Base-by-base conservation (phyloP, 1,140 invertebrate species). In the Drosophila varians region DNA sequence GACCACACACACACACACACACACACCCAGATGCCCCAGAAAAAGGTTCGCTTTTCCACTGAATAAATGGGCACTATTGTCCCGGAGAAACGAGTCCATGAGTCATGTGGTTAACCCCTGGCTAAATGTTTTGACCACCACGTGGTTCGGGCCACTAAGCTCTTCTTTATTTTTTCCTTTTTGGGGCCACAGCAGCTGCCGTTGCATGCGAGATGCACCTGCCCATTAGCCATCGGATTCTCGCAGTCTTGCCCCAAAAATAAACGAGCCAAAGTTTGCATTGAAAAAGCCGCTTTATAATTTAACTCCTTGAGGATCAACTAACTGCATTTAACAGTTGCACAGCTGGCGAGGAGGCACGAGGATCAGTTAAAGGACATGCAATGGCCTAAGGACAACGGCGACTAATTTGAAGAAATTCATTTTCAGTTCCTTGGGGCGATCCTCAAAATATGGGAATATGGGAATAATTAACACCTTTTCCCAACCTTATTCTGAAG, bases 1-100 rank as follows among this genome's bases (percentile, higher is more conserved):
- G 75, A 86, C 79, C 79, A 83, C 79, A 83, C 78, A 71, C 78
- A n/a, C n/a, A n/a, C n/a, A n/a, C n/a, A n/a, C n/a, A n/a, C n/a
- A n/a, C 79, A 83, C 79, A 83, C 78, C 66, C 78, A 69, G 34
- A 9, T 31, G 7, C 14, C 9, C 6, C 12, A 23, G 25, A 31
- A 28, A 42, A 28, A 34, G 62, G 60, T 65, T 65, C 36, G 62
- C 8, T 25, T 40, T 42, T 31, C 43, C 18, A 36, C 25, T 25
- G 18, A 64, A 38, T 26, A 51, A 65, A 65, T 65, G 36, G 25
- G 38, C 19, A 19, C 46, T 26, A 7, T 26, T 26, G 25, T 9
- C 28, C 28, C 28, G 11, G n/a, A n/a, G n/a, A 51, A 61, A 36
- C 43, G 60, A 12, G 26, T 31, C 31, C 25, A 40, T 66, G 60